Conservation (phyloP, 2,797 vertebrate genomes). For the Periparus ater region DNA sequence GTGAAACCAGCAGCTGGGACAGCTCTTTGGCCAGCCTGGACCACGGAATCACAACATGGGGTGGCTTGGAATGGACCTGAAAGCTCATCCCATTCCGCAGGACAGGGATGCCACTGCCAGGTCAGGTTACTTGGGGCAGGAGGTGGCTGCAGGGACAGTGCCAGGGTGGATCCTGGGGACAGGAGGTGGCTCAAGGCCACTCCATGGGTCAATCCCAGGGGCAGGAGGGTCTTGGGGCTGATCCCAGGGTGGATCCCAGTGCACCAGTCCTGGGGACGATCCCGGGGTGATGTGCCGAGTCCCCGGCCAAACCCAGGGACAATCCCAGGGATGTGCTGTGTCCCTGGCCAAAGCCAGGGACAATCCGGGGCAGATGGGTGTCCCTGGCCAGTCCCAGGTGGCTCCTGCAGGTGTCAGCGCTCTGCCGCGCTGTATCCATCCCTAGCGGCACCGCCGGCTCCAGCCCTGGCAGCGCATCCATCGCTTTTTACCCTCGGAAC, state of each 20-base stretch:
- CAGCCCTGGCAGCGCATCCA: neutral
- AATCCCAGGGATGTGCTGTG: neutral
- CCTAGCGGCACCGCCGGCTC: neutral
- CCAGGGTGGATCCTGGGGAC: neutral
- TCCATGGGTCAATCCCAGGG: fast-evolving
- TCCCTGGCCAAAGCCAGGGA: neutral
- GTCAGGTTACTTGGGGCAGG: fast-evolving
- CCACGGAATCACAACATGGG: fast-evolving
- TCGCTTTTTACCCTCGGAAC: fast-evolving
- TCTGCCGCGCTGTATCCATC: neutral
- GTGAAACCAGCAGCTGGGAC: neutral
- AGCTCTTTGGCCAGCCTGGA: neutral
- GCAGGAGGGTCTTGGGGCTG: neutral
- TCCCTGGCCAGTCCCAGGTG: neutral
- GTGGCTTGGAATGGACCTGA: neutral
- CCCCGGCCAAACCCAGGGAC: neutral
- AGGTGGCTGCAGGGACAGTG: fast-evolving
- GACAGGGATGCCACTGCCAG: neutral
- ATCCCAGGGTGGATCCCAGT: neutral
- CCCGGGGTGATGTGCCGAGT: neutral
- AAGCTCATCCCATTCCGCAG: neutral
- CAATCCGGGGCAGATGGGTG: neutral
- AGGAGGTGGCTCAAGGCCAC: too few relatives aligned
- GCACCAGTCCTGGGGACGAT: too few relatives aligned
- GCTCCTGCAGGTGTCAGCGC: neutral